phyloP scores from a whole-genome alignment of 92 coral and sea anemone genomes.

The Epizoanthus rinbou region DNA sequence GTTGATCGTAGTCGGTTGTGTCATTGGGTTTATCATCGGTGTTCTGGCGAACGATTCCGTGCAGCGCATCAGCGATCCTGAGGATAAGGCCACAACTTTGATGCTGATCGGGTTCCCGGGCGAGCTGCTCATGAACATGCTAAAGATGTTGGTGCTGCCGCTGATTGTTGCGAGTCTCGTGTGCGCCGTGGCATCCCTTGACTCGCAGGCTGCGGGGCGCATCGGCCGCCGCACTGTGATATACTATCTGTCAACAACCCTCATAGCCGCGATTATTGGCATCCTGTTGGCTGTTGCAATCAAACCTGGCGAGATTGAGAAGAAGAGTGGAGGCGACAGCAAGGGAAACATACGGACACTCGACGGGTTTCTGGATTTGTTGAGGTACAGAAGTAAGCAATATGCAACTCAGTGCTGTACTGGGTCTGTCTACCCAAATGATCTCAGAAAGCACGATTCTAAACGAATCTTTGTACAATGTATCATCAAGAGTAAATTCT shows the following conservation, averaged over 20 bases:
- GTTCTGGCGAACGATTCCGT: conserved; percentile 68
- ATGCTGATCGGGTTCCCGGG: conserved; percentile 91
- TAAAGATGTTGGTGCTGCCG: conserved; percentile 85
- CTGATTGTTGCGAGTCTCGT: conserved; percentile 85
- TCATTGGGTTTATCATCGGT: conserved; percentile 81
- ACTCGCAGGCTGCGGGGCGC: conserved; percentile 83
- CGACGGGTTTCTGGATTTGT: conserved; percentile 67
- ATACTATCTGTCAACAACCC: conserved; percentile 80
- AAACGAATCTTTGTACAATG: too few relatives aligned
- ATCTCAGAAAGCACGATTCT: too few relatives aligned
- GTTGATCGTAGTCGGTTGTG: conserved; percentile 72
- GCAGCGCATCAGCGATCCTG: conserved; percentile 68
- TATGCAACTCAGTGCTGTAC: too few relatives aligned
- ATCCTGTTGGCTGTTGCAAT: conserved; percentile 71
- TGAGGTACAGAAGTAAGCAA: conserved; percentile 41
- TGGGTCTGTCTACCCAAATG: too few relatives aligned
- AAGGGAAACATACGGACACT: conserved; percentile 48
- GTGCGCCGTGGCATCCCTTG: conserved; percentile 82
- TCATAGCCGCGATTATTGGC: conserved; percentile 77
- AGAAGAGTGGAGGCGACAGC: conserved; percentile 44
- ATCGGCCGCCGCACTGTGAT: conserved; percentile 85
- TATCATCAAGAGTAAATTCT: too few relatives aligned
- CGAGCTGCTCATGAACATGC: conserved; percentile 84
- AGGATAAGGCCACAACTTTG: conserved; percentile 62
- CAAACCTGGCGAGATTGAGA: conserved; percentile 60